Evolutionary conservation across 2,888 invertebrate species (phyloP).

Genomic region (Barypeithes pellucidus): DNA sequence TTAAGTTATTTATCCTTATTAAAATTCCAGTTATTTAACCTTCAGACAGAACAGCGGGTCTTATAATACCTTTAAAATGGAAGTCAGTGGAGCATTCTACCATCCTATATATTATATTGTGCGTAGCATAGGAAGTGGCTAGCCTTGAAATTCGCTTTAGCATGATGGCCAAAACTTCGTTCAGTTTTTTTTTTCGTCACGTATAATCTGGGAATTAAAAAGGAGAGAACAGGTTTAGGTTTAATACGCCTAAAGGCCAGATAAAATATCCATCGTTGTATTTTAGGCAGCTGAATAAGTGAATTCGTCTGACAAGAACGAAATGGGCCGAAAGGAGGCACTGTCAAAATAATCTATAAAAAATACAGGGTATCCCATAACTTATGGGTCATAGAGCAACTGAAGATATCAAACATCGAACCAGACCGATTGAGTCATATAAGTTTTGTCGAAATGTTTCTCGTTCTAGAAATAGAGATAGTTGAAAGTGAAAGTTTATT

Average conservation of each 20-base stretch:
- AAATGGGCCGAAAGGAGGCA: no score
- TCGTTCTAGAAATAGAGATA: no score
- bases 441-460: no score
- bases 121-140: constrained; percentile 34
- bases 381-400: no score
- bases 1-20: constrained; percentile 8
- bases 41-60: constrained; percentile 24
- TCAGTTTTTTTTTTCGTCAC: constrained; percentile 25
- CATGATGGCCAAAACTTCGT: constrained; percentile 18
- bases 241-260: background rate
- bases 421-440: no score
- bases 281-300: background rate
- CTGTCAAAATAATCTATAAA: no score
- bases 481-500: no score
- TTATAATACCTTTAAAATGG: constrained; percentile 41
- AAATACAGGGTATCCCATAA: no score
- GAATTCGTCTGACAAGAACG: no score
- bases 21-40: constrained; percentile 33
- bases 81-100: constrained; percentile 46
- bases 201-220: background rate
- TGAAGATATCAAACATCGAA: no score
- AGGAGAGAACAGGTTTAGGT: constrained; percentile 6
- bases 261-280: background rate
- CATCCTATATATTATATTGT: constrained; percentile 17
- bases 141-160: constrained; percentile 39